Evolutionary conservation across 2,113 vertebrate genomes (phyloP), one percentile per base, ranked within the genome.

Genomic region (Sardina pilchardus): DNA sequence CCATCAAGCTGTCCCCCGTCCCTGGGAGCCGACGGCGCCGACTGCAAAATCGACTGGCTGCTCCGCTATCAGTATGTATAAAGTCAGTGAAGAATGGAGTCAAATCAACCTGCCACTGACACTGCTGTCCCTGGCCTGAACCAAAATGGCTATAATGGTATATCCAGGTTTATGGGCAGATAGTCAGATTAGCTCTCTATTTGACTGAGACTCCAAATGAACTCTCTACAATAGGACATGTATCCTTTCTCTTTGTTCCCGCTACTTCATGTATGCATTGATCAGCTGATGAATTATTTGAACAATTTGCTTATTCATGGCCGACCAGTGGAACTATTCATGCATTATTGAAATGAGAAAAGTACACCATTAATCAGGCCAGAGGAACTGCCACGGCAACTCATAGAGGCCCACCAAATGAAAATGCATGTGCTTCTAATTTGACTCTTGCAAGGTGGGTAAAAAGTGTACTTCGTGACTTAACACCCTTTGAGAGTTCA

Each of bases 401-500:
- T 83, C 87, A 93, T 89, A 88, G 89, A 85, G 86, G 87, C 88
- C 82, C 81, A 63, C 84, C 87, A 90, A 90, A 93, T 93, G 93
- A 94, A 93, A 94, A 94, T 92, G 88, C 92, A 93, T 93, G 92
- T 92, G 89, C 91, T 91, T 92, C 91, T 93, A 92, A 92, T 93
- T 92, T 93, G 88, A 84, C 85, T 19, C 42, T 34, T 44, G 89
- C 84, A 87, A 50, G n/a, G 85, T 80, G 82, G 83, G 84, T 87
- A 88, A 85, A 88, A 85, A 88, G 90, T 87, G 88, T 84, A 88
- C 88, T 89, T 87, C 86, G 88, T 71, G 82, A 85, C 84, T 90
- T 88, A 88, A 85, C 86, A 86, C 84, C 86, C 50, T 91, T 90
- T 91, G 90, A 92, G 89, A 88, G 89, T 88, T 87, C 87, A 89